Evolutionary conservation across 1,140 invertebrate genomes (phyloP).

Genomic region (Lepidurus couesii): DNA sequence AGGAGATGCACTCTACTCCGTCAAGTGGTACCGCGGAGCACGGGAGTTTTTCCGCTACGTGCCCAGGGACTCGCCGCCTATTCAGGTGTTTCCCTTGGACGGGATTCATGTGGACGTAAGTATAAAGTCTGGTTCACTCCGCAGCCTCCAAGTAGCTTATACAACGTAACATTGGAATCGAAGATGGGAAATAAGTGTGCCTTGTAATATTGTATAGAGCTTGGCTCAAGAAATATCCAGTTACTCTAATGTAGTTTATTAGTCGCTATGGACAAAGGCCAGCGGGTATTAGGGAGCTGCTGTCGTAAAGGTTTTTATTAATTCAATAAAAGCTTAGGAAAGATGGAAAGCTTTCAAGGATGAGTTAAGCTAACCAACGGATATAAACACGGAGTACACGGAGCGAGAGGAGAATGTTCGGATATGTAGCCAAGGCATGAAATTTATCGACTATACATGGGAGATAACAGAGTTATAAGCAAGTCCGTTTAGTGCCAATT

Average conservation of each 20-base stretch:
- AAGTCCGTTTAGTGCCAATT: neutral
- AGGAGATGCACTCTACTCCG: slow-evolving; percentile 63
- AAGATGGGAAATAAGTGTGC: neutral
- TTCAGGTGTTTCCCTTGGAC: slow-evolving; percentile 54
- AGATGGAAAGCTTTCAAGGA: neutral
- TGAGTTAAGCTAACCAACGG: neutral
- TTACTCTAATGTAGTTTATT: neutral
- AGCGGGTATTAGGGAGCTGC: neutral
- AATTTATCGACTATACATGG: neutral
- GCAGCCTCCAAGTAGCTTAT: neutral
- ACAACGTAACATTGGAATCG: neutral
- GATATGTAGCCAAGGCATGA: neutral
- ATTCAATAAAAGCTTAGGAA: neutral
- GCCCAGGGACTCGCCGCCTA: slow-evolving; percentile 59
- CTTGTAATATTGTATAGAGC: no score
- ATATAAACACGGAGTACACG: neutral
- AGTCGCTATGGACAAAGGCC: neutral
- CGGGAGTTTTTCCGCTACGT: slow-evolving; percentile 73
- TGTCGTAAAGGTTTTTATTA: slow-evolving; percentile 37
- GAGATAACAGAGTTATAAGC: neutral
- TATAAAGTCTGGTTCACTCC: slow-evolving; percentile 36
- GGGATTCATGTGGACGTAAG: slow-evolving; percentile 61
- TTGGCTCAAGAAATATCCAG: no score
- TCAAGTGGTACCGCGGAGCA: slow-evolving; percentile 73
- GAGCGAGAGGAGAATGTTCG: neutral